phyloP scores from a whole-genome alignment of 2,113 vertebrate species.

The Podocnemis expansa region DNA sequence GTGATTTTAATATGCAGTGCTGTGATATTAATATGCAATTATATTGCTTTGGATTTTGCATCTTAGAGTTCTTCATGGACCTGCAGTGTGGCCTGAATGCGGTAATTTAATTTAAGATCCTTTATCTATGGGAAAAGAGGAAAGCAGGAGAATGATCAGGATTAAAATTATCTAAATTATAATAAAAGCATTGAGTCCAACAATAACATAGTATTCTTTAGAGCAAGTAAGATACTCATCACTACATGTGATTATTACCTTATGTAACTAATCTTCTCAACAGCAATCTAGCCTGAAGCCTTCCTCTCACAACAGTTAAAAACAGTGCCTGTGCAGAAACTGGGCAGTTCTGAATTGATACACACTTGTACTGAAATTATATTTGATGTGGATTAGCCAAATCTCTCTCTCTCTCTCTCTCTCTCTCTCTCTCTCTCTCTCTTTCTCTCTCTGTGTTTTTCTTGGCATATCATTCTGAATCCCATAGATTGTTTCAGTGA shows the following conservation, averaged over 20 bases:
- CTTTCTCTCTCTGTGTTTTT: constrained; percentile 45
- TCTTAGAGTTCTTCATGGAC: not conserved
- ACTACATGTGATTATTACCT: not conserved
- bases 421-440: constrained; percentile 46
- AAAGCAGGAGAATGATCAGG: not conserved
- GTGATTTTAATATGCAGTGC: not conserved
- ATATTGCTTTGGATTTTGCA: not conserved
- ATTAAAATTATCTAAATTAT: not conserved
- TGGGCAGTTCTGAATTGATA: constrained; percentile 29
- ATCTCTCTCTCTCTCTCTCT: constrained; percentile 1
- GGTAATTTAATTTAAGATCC: not conserved
- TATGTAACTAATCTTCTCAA: not conserved
- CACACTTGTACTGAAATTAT: not conserved
- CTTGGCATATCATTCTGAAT: constrained; percentile 30
- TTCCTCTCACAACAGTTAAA: not conserved
- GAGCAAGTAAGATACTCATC: not conserved
- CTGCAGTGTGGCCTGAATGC: not conserved
- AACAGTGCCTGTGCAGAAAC: constrained; percentile 3
- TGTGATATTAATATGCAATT: not conserved
- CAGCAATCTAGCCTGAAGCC: not conserved
- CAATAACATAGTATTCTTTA: not conserved
- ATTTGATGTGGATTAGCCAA: constrained; percentile 35
- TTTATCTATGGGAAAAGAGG: not conserved
- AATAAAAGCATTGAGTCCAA: not conserved
- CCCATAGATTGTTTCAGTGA: constrained; percentile 52